Evolutionary conservation across 2,113 vertebrate species (phyloP).

Genomic region (Hydropotes inermis): DNA sequence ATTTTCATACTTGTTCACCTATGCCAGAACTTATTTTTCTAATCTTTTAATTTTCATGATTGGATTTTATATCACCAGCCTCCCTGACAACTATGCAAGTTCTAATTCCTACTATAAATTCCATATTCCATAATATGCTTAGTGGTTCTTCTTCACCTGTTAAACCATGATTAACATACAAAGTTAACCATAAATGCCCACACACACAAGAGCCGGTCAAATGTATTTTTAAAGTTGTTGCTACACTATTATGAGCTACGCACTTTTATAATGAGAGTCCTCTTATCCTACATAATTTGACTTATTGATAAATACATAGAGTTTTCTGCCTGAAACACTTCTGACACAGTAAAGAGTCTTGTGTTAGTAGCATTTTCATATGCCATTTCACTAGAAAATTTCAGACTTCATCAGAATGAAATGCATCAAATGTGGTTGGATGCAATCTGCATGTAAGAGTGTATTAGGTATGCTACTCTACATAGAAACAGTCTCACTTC

Average conservation of each 20-base stretch:
- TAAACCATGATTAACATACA: not conserved
- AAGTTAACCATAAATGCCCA: not conserved
- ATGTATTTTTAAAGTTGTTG: not conserved
- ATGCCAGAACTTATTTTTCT: not conserved
- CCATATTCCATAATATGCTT: not conserved
- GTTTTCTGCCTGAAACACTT: not conserved
- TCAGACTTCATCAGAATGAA: not conserved
- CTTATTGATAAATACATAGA: not conserved
- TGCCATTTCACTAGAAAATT: not conserved
- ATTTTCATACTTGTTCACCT: not conserved
- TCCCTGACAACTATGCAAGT: not conserved
- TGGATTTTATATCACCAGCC: not conserved
- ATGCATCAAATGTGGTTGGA: not conserved
- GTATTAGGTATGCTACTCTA: not conserved
- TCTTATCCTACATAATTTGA: not conserved
- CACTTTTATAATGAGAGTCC: not conserved
- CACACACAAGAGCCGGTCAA: not conserved
- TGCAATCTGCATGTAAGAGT: not conserved
- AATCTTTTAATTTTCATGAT: not conserved
- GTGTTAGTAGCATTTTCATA: not conserved
- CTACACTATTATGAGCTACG: not conserved
- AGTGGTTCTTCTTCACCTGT: not conserved
- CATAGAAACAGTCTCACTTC: not conserved
- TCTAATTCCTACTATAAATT: not conserved
- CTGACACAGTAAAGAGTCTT: not conserved